Conservation (phyloP, 2,113 vertebrate genomes). For the Gallinago media region DNA sequence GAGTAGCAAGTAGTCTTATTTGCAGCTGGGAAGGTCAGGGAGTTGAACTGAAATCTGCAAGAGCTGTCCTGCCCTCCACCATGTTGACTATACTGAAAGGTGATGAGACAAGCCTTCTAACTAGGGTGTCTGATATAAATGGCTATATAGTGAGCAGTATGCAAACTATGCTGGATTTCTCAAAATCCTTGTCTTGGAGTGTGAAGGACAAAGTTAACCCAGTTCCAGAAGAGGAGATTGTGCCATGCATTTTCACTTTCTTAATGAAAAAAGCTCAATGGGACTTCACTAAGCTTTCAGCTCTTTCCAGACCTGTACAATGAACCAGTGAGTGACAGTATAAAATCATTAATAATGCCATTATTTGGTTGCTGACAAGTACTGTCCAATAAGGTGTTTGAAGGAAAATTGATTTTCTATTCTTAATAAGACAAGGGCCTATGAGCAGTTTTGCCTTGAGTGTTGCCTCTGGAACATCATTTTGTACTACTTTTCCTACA, state of each 20-base stretch:
- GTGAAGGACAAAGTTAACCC: background rate
- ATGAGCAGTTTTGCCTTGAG: background rate
- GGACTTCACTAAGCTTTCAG: background rate
- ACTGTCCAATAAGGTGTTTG: background rate
- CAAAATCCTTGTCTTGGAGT: background rate
- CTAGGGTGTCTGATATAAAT: background rate
- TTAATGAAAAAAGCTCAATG: background rate
- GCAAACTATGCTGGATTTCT: background rate
- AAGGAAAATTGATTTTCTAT: background rate
- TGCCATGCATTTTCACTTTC: background rate
- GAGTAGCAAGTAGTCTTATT: background rate
- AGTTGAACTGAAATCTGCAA: background rate
- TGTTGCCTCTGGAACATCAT: background rate
- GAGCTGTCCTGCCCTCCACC: background rate
- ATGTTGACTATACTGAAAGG: rapidly evolving
- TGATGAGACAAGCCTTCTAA: background rate
- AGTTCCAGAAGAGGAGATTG: background rate
- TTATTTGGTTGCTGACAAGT: background rate
- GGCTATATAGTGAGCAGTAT: background rate
- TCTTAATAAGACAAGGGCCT: background rate
- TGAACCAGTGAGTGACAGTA: background rate
- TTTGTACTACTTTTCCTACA: background rate
- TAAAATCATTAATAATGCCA: background rate
- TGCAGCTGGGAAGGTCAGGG: background rate
- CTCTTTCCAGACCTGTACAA: background rate